Evolutionary conservation across 2,888 invertebrate species (phyloP), one percentile per base, ranked within the genome.

Genomic region (Tipula lateralis): DNA sequence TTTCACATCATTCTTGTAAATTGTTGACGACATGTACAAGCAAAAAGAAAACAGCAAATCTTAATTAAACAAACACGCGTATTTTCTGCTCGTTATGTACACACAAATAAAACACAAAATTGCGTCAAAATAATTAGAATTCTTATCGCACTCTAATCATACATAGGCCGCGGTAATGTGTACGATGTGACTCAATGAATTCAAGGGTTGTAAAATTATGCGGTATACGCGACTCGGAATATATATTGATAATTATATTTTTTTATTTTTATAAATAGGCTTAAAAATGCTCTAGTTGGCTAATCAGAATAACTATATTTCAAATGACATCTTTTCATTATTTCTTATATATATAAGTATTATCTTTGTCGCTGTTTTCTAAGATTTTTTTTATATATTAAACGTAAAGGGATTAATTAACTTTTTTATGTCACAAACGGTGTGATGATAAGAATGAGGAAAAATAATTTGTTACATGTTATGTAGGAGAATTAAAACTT

Each of bases 321-420:
- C 66, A 66, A 66, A 66, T 24, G 24, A 66, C 66, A 66, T 24
- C 66, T 66, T 66, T 24, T 24, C 66, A 24, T 50, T 50, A 50
- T 50, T 39, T 39, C 39, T 39, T 39, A 2, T 32, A 32, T 36
- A 12, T 36, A 36, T 12, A 6, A 36, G n/a, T 36, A 44, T 19
- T 44, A 66, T 66, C 66, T 66, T 66, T 66, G 66, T 66, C 66
- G 66, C 66, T 66, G 24, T 66, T 66, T 66, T 66, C 66, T 66
- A 24, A 66, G 24, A 24, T 24, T 9, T 66, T n/a, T 50, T 50
- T n/a, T 66, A 24, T 24, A 24, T 39, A 39, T 39, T 39, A 39
- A 5, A 66, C 24, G 24, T 50, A 50, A 7, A 66, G 66, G 66
- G 66, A 66, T 66, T 66, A 66, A 66, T 66, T 66, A 66, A 66